Evolutionary conservation across 2,113 vertebrate genomes (phyloP).

Genomic region (Rhipidura dahli): DNA sequence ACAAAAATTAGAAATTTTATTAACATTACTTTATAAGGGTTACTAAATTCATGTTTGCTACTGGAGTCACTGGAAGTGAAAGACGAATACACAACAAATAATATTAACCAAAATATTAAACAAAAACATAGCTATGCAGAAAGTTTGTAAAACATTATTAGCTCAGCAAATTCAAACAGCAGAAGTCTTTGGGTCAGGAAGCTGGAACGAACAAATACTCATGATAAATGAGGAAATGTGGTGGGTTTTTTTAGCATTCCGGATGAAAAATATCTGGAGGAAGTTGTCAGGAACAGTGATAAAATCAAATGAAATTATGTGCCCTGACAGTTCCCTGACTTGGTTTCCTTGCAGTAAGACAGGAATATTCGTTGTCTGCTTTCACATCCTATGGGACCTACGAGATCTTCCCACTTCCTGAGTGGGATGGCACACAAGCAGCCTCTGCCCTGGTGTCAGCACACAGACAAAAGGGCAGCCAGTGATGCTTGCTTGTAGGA

Average conservation of each 20-base stretch:
- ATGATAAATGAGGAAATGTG: background rate
- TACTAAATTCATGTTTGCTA: background rate
- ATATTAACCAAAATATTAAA: background rate
- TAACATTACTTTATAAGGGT: background rate
- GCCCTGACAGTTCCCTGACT: background rate
- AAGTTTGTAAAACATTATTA: background rate
- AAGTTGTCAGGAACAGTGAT: background rate
- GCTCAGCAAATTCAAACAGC: background rate
- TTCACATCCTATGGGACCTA: background rate
- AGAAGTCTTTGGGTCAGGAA: background rate
- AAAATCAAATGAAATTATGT: background rate
- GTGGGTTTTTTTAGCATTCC: background rate
- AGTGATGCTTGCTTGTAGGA: background rate
- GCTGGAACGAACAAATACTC: background rate
- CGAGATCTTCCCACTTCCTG: background rate
- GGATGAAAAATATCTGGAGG: background rate
- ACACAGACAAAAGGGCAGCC: fast-evolving
- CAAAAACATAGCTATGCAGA: background rate
- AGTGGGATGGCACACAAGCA: background rate
- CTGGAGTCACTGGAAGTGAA: background rate
- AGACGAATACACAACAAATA: background rate
- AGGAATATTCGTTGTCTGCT: background rate
- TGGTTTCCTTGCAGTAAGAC: background rate
- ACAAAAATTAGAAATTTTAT: background rate
- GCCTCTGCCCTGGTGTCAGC: background rate